Conservation (phyloP, 2,797 vertebrate genomes). For the Perodicticus potto region DNA sequence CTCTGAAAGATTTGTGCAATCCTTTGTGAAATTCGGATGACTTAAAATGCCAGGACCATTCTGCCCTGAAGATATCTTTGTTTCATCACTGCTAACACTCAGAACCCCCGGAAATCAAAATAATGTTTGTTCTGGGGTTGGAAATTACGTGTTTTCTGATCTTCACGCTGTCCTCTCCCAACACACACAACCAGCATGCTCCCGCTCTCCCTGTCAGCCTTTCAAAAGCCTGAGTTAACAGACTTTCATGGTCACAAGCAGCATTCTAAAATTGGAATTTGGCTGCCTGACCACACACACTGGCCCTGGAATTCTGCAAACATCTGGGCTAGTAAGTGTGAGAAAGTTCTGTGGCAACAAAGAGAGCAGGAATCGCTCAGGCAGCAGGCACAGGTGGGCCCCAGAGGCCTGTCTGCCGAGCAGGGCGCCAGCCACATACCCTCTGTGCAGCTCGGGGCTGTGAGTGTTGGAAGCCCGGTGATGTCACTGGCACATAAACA, state of each 20-base stretch:
- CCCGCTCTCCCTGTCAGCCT: not conserved
- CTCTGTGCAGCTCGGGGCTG: not conserved
- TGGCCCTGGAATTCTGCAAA: conserved; percentile 56
- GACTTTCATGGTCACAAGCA: conserved; percentile 59
- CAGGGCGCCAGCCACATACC: not conserved
- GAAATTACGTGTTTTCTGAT: not conserved
- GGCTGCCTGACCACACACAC: conserved; percentile 67
- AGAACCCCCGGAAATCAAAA: conserved; percentile 5
- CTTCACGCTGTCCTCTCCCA: not conserved
- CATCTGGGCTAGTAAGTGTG: conserved; percentile 47
- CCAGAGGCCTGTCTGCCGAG: not conserved
- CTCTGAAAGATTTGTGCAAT: not conserved
- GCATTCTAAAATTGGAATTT: conserved; percentile 73
- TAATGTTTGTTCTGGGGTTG: not conserved
- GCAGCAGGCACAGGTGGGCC: not conserved
- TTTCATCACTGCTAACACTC: not conserved
- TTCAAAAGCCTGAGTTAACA: conserved; percentile 67
- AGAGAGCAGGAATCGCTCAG: conserved; percentile 53
- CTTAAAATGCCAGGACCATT: not conserved
- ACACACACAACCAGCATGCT: not conserved
- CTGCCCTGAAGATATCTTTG: not conserved
- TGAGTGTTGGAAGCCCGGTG: not conserved
- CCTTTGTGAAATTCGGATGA: not conserved
- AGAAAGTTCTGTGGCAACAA: conserved; percentile 59
- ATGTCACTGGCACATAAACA: not conserved